Conservation (phyloP, 2,888 invertebrate species). For the Ormyrus thymus region DNA sequence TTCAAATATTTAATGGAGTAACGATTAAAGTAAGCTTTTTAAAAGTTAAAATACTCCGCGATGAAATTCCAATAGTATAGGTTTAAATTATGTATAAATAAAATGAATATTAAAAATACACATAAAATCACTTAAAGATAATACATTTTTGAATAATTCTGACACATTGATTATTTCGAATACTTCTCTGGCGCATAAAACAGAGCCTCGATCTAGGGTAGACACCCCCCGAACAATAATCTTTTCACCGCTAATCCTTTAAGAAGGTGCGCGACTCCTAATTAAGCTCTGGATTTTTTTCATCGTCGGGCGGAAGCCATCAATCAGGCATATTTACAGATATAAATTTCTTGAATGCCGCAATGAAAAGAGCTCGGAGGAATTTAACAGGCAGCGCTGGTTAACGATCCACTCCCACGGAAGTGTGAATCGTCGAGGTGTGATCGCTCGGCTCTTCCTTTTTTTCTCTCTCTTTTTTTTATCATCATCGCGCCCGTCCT, state of each 20-base stretch:
- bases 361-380: constrained; percentile 44
- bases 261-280: not conserved
- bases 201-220: too few species aligned
- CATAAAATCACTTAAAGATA: too few species aligned
- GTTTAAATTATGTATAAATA: too few species aligned
- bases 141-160: too few species aligned
- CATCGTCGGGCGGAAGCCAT: constrained; percentile 42
- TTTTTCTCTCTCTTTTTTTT: constrained; percentile 26
- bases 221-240: too few species aligned
- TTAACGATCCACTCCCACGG: constrained; percentile 46
- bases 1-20: too few species aligned
- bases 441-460: constrained; percentile 26
- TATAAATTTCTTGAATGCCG: constrained; percentile 47
- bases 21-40: too few species aligned
- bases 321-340: constrained; percentile 53
- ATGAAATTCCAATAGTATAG: too few species aligned
- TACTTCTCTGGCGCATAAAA: too few species aligned
- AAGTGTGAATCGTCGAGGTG: constrained; percentile 52
- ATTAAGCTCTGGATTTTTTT: constrained; percentile 38
- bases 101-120: too few species aligned
- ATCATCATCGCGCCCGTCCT: constrained; percentile 5
- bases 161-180: too few species aligned
- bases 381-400: constrained; percentile 34
- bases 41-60: too few species aligned
- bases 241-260: not conserved